These are phyloP conservation scores for Urocolius indicus DNA, from an alignment of 2,113 vertebrate species.

Conservation along the genomic window DNA sequence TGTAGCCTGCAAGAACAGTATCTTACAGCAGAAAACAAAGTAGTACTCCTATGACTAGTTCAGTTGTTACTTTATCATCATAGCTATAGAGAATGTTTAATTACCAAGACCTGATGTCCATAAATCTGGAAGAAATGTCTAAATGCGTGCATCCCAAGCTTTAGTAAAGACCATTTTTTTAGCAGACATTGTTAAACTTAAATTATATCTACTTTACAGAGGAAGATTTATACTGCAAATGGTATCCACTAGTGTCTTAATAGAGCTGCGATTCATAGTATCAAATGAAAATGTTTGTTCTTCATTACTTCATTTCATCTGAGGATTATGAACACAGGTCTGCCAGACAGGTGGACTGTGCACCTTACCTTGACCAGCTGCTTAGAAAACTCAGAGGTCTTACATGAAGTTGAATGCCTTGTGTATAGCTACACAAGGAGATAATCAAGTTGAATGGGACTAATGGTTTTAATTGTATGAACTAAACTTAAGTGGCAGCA, in stretches of 20 bases:
- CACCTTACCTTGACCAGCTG: background rate
- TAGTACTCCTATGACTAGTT: background rate
- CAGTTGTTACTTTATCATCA: background rate
- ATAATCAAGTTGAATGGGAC: background rate
- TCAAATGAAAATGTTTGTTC: constrained; percentile 19
- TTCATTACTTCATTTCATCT: background rate
- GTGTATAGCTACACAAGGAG: constrained; percentile 3
- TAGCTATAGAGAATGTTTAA: background rate
- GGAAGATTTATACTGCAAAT: constrained; percentile 8
- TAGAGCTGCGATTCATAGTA: constrained; percentile 8
- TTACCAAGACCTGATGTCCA: constrained; percentile 26
- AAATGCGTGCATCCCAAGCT: background rate
- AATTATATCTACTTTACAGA: constrained; percentile 27
- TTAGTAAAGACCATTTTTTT: constrained; percentile 43
- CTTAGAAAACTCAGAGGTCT: background rate
- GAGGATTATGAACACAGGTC: background rate
- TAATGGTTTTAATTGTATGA: background rate
- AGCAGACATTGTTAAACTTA: constrained; percentile 40
- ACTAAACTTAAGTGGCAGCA: constrained; percentile 33
- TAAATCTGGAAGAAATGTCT: constrained; percentile 31
- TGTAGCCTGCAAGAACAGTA: background rate
- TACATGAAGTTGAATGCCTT: background rate
- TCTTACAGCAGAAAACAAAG: background rate
- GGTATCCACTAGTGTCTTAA: background rate
- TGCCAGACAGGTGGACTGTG: background rate